phyloP scores from a whole-genome alignment of 2,888 invertebrate species.

The Melinopterus prodromus region DNA sequence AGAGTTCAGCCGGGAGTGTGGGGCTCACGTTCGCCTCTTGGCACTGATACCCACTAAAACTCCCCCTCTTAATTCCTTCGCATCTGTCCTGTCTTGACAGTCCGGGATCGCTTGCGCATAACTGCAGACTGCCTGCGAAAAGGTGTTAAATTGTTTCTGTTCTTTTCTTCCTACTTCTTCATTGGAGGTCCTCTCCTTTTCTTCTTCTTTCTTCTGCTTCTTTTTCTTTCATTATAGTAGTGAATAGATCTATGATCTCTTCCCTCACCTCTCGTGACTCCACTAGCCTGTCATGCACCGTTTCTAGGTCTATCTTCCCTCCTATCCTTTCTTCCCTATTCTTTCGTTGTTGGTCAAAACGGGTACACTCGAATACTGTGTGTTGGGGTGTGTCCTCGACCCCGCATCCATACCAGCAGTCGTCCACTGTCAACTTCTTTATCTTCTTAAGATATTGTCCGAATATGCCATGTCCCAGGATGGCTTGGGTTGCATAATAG shows the following conservation, averaged over 20 bases:
- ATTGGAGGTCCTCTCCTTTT: not conserved
- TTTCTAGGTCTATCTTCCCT: not conserved
- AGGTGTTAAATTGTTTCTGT: not conserved
- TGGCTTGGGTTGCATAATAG: slow-evolving; percentile 11
- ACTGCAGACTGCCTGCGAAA: not conserved
- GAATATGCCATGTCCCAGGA: not conserved
- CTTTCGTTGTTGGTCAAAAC: not conserved
- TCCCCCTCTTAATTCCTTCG: slow-evolving; percentile 7
- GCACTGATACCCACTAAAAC: not conserved
- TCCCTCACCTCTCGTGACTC: not conserved
- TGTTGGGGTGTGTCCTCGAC: too few species aligned
- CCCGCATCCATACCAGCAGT: not conserved
- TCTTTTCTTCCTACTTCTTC: not conserved
- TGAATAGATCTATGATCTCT: slow-evolving; percentile 4
- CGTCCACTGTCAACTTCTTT: not conserved
- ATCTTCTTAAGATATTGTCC: slow-evolving; percentile 4
- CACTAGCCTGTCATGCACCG: not conserved
- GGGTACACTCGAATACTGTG: too few species aligned
- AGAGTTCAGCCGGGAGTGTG: too few species aligned
- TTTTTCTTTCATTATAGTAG: not conserved
- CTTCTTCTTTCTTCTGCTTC: not conserved
- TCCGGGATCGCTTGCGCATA: not conserved
- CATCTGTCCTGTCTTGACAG: not conserved
- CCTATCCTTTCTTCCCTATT: not conserved
- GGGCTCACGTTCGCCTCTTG: too few species aligned